Base-by-base conservation (phyloP, 2,113 vertebrate species). In the Bungarus multicinctus region DNA sequence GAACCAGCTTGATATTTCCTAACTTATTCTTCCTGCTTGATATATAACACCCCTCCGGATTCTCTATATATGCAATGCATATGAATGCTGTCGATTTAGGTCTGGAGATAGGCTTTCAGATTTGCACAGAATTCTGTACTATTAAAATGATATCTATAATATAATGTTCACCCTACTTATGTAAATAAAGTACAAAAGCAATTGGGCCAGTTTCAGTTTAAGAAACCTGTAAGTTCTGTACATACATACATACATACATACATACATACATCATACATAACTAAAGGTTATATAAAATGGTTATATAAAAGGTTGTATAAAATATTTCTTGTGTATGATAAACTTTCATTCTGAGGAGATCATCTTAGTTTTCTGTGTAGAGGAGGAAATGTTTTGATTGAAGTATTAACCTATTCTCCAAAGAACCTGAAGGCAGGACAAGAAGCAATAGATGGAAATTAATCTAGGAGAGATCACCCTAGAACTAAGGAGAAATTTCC, bases 11-110 rank as follows among this genome's bases (percentile, higher is more conserved):
- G 94, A 90, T 69, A 91, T 81, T 30, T 43, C 2, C 74, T 95
- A 93, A 92, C 90, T 93, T 95, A 92, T 95, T 95, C 94, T 95
- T 94, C 47, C 45, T 64, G 55, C 53, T 64, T 60, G 30, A 53
- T 90, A 64, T 53, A 5, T 47, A 90, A 27, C 3, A 23, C 69
- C 39, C 64, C 16, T n/a, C 1, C 30, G n/a, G 50, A 88, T 92
- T 47, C 27, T 58, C 30, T 85, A 5, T 34, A 2, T n/a, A 10
- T 25, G 10, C 34, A 64, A 39, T 81, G 25, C 22, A 53, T 89
- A 25, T 85, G 22, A 12, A n/a, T 85, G 53, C 27, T 53, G 30
- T 53, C 1, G 86, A 18, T 87, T 50, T 50, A 14, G 47, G 10
- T 14, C 45, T 27, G n/a, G 43, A 39, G 39, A 89, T 30, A 89